Base-by-base conservation (phyloP, 2,113 vertebrate genomes). In the Salvelinus fontinalis region DNA sequence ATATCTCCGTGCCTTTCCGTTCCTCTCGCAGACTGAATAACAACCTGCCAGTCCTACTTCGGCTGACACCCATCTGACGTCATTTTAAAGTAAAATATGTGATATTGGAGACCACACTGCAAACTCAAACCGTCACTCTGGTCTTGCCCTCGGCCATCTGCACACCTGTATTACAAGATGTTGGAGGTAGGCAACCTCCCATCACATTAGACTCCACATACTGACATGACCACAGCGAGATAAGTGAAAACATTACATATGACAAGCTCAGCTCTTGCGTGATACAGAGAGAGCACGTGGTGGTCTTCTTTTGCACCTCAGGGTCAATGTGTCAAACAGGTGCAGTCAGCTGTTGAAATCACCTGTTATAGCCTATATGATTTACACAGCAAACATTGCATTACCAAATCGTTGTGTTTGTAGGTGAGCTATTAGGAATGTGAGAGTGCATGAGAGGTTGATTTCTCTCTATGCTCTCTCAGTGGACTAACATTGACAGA, bases 1-100 rank as follows among this genome's bases (percentile, higher is more conserved):
- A 83, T 83, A 76, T 60, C 73, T 80, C 85, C 81, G 86, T 78
- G 82, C 85, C 81, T 81, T 87, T 87, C 80, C 84, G 81, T 76
- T 48, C 87, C 83, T 87, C 90, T 87, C 84, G 84, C 84, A 81
- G 80, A 87, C 89, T 91, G 91, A 92, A 87, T 89, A 89, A 82
- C 91, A 89, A 89, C 86, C 89, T 88, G 90, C 86, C 87, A 79
- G 90, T 87, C 79, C 83, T 84, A 90, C 84, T 79, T 89, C 82
- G 73, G 79, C 81, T 79, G 81, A 81, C 85, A 85, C 81, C 54
- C 70, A 79, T 73, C 86, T 94, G 92, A 94, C 92, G 93, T 94
- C 92, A 93, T 80, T 89, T 88, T 83, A 90, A 90, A 91, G 86
- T 85, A 77, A 83, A 85, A 85, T 70, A 85, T 84, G 75, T 80